Evolutionary conservation across 2,888 invertebrate species (phyloP), one percentile per base, ranked within the genome.

Genomic region (Chromoteleia sp.): DNA sequence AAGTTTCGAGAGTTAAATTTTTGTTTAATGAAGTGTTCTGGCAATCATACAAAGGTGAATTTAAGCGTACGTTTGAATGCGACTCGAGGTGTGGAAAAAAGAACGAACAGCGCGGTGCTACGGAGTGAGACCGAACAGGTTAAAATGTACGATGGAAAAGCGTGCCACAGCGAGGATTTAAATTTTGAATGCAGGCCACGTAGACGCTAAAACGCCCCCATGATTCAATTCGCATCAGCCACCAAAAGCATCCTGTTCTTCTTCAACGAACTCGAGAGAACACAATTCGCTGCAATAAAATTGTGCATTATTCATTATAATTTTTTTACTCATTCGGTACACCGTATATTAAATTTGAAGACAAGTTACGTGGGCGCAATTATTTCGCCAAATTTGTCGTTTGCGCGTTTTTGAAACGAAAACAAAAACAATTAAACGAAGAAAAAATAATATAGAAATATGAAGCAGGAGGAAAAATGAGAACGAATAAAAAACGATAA

Each of bases 221-320:
- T 91, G 90, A 91, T 91, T 91, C 90, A 90, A 90, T 91, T 91
- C 90, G 88, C 90, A 90, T 91, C 90, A 90, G 88, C 87, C 86
- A 83, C 84, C 87, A 86, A 81, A 76, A 76, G 82, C 80, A 77
- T 75, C 81, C 63, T 79, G 73, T 74, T 65, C 59, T 74, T 75
- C 73, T 81, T 76, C 77, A 79, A 74, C 73, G 79, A 79, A 73
- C 79, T 79, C 61, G 52, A 73, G 61, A 59, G 73, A 79, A 65
- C 79, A 83, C 81, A 75, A 68, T 73, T 78, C 63, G 73, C 45
- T 59, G 75, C 77, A 81, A 76, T 80, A 74, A 80, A 81, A 77
- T 82, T 81, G 56, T 76, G 63, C 76, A 67, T 71, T 73, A 63
- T 78, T 52, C 79, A 63, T 68, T 68, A 59, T 68, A 15, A 68